Percentiles rank a stretch among this genome's conserved stretches.
Evolutionary conservation across 1,140 invertebrate genomes (phyloP).

Genomic region (Eurosta solidaginis): DNA sequence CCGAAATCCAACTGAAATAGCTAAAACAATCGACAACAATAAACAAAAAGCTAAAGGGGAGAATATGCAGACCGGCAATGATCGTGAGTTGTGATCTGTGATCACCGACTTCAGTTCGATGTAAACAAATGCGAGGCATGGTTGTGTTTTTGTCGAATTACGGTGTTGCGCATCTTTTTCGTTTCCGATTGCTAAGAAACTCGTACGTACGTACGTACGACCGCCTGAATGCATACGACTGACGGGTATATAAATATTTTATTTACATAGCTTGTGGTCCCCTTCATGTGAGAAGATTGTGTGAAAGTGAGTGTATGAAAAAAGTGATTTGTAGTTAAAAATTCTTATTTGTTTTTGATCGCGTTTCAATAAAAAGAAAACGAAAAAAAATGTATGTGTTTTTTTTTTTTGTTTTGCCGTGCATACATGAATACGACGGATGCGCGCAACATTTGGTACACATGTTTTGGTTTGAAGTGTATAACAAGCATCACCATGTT

Average conservation of each 20-base stretch:
- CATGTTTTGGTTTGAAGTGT: slow-evolving; percentile 11
- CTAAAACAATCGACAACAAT: neutral
- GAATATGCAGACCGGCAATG: neutral
- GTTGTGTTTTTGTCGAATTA: neutral
- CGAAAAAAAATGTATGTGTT: neutral
- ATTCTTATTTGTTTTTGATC: neutral
- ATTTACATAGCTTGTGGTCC: too few species aligned
- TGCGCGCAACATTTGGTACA: slow-evolving; percentile 4
- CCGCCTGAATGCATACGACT: too few species aligned
- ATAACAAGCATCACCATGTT: slow-evolving; percentile 1
- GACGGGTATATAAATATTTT: too few species aligned
- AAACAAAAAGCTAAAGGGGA: neutral
- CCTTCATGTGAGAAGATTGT: too few species aligned
- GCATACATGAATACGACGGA: neutral
- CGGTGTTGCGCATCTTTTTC: neutral
- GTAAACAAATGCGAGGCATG: slow-evolving; percentile 7
- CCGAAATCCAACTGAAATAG: neutral
- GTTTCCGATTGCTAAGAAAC: neutral
- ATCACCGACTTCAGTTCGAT: slow-evolving; percentile 4
- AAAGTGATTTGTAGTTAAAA: neutral
- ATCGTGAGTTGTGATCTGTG: neutral
- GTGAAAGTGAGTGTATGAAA: neutral
- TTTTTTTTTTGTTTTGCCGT: neutral
- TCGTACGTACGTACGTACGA: too few species aligned
- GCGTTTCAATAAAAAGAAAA: too few species aligned